A percentile compares a stretch with the other conserved stretches of the same genome.
These are phyloP conservation scores for Lasioglossum baleicum DNA, from an alignment of 1,140 invertebrate genomes.

Conservation along the genomic window DNA sequence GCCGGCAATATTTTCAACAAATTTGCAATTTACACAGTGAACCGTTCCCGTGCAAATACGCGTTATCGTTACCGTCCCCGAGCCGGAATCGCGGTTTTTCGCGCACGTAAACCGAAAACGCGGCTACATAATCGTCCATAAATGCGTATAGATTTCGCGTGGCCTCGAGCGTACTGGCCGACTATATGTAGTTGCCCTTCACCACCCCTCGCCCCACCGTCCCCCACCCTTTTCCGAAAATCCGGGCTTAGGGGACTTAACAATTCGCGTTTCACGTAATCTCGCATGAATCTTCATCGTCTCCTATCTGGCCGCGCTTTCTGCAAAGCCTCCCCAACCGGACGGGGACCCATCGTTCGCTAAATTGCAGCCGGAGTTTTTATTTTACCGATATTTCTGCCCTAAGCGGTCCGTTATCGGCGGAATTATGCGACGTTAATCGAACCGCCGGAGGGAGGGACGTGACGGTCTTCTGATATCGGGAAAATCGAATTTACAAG, in stretches of 20 bases:
- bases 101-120: conserved; percentile 24
- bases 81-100: conserved; percentile 8
- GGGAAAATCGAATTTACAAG: too few relatives aligned
- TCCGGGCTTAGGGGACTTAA: conserved; percentile 60
- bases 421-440: too few relatives aligned
- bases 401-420: neutral
- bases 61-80: conserved; percentile 11
- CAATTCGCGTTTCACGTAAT: conserved; percentile 62
- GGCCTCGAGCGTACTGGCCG: neutral
- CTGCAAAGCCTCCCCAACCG: conserved; percentile 4
- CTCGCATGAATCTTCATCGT: conserved; percentile 65
- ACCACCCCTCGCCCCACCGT: neutral
- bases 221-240: conserved; percentile 34
- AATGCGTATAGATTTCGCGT: conserved; percentile 33
- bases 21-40: conserved; percentile 27
- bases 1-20: conserved; percentile 31
- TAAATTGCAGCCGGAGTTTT: conserved; percentile 19
- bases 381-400: neutral
- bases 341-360: neutral
- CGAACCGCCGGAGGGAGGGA: too few relatives aligned
- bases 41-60: neutral
- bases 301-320: conserved; percentile 41
- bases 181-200: too few relatives aligned
- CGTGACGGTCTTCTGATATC: too few relatives aligned
- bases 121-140: conserved; percentile 40